Base-by-base conservation (phyloP, 2,113 vertebrate species). In the Lasiurus cinereus region DNA sequence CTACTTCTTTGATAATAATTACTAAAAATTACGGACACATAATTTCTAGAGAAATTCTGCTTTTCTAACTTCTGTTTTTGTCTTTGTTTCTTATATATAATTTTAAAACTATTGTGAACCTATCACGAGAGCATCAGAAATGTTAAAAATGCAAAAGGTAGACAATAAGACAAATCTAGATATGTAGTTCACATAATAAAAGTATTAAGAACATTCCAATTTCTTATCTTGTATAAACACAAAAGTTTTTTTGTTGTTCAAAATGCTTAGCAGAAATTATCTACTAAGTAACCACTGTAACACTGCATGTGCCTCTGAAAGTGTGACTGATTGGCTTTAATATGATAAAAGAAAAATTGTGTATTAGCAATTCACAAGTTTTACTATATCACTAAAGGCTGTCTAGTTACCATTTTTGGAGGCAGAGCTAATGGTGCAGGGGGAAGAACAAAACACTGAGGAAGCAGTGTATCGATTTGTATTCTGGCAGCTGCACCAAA, bases 261-360 rank as follows among this genome's bases (percentile, higher is more conserved):
- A 82, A 67, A 79, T 91, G 43, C 27, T 86, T 54, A 79, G 12
- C 43, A 73, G 52, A 91, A 39, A 36, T 91, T 87, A 24, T 73
- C 54, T 48, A 36, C 22, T 91, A 74, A 82, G 74, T 12, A 82
- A 73, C 4, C 43, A 43, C 27, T 46, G 16, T 83, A 52, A 72
- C 64, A 70, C 59, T 67, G 6, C 56, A 67, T 67, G 1, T 66
- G 46, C 29, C 21, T 86, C 29, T 74, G 43, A 29, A 85, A 62
- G 27, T 62, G 14, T 62, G 8, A 64, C 56, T 39, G 36, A 69
- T 39, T 56, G 14, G 3, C 67, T 67, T 66, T 79, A 39, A 56
- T 50, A 67, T 6, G 46, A 39, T 74, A 67, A 56, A 54, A 85
- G 73, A 39, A 74, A 80, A 74, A 19, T 39, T 8, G 29, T 33